Percentiles rank a stretch among this genome's conserved stretches.
Evolutionary conservation across 2,888 invertebrate species (phyloP).

Genomic region (Branchellion lobata): DNA sequence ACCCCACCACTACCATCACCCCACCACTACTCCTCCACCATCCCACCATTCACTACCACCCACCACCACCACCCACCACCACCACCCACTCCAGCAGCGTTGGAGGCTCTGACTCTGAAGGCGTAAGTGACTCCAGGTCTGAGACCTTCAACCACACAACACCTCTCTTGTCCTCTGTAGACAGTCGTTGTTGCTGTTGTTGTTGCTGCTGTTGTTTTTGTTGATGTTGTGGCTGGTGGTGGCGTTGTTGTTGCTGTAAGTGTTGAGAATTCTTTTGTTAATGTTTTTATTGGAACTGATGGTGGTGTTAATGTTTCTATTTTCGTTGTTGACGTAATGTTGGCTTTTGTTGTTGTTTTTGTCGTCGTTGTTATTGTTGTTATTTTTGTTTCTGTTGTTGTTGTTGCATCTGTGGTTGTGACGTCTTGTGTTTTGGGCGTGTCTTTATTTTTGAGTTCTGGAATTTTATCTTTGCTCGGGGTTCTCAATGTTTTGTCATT

Average conservation of each 20-base stretch:
- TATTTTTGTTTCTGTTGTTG: not conserved
- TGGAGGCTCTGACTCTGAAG: constrained; percentile 76
- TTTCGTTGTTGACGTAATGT: not conserved
- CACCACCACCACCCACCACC: too few relatives aligned
- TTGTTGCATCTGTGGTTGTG: not conserved
- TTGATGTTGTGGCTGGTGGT: not conserved
- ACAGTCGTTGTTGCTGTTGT: constrained; percentile 62
- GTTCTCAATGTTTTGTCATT: too few relatives aligned
- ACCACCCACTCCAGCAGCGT: constrained; percentile 71
- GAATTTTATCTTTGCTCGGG: too few relatives aligned
- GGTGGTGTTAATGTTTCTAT: not conserved
- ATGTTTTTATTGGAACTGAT: not conserved
- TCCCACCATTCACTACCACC: too few relatives aligned
- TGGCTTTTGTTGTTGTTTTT: not conserved
- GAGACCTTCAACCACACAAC: constrained; percentile 73
- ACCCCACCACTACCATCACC: too few relatives aligned
- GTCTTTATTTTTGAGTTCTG: not conserved
- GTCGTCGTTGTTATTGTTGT: not conserved
- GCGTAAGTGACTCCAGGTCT: constrained; percentile 65
- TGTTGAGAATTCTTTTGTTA: not conserved
- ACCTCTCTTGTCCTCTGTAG: constrained; percentile 74
- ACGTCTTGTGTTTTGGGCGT: not conserved
- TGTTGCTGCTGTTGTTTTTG: not conserved
- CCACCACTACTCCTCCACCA: too few relatives aligned
- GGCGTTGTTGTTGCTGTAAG: not conserved